A percentile compares a stretch with the other conserved stretches of the same genome.
phyloP scores from a whole-genome alignment of 2,888 invertebrate species.

The Drosophila neonasuta region DNA sequence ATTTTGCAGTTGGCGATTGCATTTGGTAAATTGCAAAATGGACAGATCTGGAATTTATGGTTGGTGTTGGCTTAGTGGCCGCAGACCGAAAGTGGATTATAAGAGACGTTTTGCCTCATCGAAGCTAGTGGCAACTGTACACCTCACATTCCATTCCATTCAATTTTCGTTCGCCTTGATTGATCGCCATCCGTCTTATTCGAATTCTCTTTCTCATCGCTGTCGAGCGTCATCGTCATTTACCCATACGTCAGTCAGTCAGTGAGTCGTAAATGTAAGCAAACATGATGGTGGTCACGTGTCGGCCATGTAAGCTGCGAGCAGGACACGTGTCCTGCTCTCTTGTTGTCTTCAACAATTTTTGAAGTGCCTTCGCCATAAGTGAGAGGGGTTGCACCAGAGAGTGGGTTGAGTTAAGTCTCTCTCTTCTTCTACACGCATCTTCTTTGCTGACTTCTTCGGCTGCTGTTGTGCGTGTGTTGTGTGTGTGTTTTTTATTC shows the following conservation, averaged over 20 bases:
- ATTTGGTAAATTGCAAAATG: conserved; percentile 73
- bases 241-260: conserved; percentile 71
- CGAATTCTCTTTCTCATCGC: conserved; percentile 16
- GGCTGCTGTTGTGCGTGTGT: conserved; percentile 17
- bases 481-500: conserved; percentile 30
- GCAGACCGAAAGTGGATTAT: conserved; percentile 36
- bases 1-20: conserved; percentile 51
- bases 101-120: conserved; percentile 6
- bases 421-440: background rate
- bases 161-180: conserved; percentile 62
- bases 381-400: conserved; percentile 33
- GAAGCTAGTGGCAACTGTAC: conserved; percentile 49
- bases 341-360: conserved; percentile 61
- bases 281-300: conserved; percentile 83
- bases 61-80: conserved; percentile 43
- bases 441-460: conserved; percentile 52
- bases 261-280: conserved; percentile 79
- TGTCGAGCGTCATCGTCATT: conserved; percentile 63
- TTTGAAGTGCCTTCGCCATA: conserved; percentile 54
- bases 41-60: conserved; percentile 66
- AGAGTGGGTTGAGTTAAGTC: conserved; percentile 32
- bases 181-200: conserved; percentile 70
- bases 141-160: conserved; percentile 3
- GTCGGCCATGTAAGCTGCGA: conserved; percentile 75
- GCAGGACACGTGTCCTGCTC: conserved; percentile 79